These are phyloP conservation scores for Diarsia brunnea DNA, from an alignment of 2,888 invertebrate species.

Conservation along the genomic window DNA sequence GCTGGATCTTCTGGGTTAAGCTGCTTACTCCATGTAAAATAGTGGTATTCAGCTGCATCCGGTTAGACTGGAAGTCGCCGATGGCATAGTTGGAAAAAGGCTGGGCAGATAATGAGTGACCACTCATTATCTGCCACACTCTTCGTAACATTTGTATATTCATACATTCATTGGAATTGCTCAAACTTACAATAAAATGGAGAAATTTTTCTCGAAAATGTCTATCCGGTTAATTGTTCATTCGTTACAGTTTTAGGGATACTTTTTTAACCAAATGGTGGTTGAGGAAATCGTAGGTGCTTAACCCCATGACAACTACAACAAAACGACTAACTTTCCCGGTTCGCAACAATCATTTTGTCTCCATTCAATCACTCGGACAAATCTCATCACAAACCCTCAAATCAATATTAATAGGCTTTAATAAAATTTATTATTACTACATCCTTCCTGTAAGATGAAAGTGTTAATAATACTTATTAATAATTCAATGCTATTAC, in stretches of 20 bases:
- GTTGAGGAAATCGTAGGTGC: neutral
- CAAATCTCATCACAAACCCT: neutral
- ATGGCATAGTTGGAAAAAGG: too few species aligned
- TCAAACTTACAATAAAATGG: neutral
- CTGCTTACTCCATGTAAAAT: too few species aligned
- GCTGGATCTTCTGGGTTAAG: too few species aligned
- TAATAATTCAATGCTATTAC: slow-evolving; percentile 35
- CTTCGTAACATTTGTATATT: too few species aligned
- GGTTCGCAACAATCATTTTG: neutral
- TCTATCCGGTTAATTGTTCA: neutral
- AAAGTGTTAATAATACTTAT: slow-evolving; percentile 48
- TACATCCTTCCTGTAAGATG: slow-evolving; percentile 26
- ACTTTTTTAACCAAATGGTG: neutral
- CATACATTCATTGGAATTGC: too few species aligned
- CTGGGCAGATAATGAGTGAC: too few species aligned
- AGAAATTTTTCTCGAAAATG: neutral
- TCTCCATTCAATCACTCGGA: neutral
- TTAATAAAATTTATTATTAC: slow-evolving; percentile 18
- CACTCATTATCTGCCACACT: too few species aligned
- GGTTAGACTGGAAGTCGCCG: too few species aligned
- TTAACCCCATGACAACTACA: neutral
- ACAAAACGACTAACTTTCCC: neutral
- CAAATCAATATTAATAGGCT: slow-evolving; percentile 10
- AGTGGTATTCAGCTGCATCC: too few species aligned
- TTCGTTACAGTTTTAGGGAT: neutral